Evolutionary conservation across 2,113 vertebrate genomes (phyloP).

Genomic region (Amphiprion ocellaris): DNA sequence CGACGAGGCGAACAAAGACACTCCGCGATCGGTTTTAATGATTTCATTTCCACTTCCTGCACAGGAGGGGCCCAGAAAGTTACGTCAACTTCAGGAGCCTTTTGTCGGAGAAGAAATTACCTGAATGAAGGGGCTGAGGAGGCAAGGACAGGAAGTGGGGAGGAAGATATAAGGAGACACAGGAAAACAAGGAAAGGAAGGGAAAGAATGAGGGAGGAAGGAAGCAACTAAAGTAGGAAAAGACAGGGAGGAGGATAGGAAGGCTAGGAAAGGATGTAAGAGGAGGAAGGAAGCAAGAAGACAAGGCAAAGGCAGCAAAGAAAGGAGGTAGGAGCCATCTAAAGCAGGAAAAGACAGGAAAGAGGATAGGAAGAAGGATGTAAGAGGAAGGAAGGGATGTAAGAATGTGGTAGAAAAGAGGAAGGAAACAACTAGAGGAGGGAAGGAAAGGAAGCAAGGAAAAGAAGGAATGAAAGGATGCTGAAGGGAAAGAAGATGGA

Average conservation of each 20-base stretch:
- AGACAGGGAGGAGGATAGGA: no score
- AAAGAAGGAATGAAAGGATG: no score
- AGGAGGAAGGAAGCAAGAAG: not conserved
- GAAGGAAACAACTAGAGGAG: no score
- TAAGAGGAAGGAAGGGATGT: no score
- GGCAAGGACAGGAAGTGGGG: no score
- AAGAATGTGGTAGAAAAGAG: no score
- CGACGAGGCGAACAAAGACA: conserved; percentile 54
- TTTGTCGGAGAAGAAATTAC: not conserved
- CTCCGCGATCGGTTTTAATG: conserved; percentile 42
- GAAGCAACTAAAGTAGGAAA: not conserved
- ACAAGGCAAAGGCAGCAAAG: not conserved
- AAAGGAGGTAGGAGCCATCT: no score
- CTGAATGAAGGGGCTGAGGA: not conserved
- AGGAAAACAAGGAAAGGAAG: not conserved
- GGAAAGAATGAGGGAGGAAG: not conserved
- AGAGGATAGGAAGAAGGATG: not conserved
- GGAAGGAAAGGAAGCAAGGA: no score
- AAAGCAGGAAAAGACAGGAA: not conserved
- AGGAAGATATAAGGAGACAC: no score
- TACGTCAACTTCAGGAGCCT: not conserved
- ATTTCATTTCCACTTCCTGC: conserved; percentile 36
- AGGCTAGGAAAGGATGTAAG: not conserved
- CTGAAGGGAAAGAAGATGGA: no score
- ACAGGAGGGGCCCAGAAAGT: not conserved